phyloP scores from a whole-genome alignment of 92 coral and sea anemone genomes.

The Parazoanthus swiftii region DNA sequence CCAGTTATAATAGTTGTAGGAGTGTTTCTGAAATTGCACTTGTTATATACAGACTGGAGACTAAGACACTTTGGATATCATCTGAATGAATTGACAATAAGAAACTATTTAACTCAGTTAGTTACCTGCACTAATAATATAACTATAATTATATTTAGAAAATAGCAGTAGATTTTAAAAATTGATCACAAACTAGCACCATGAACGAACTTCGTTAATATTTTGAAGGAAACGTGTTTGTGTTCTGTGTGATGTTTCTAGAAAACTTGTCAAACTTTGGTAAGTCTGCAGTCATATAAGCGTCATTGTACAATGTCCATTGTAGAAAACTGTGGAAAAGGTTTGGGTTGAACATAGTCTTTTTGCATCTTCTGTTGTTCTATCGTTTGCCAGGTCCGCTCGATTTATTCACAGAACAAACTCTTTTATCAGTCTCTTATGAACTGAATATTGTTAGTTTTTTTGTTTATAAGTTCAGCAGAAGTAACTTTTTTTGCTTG shows the following conservation, averaged over 20 bases:
- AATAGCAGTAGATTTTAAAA: not conserved
- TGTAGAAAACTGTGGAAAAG: not conserved
- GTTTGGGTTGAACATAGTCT: not conserved
- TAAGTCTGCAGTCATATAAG: not conserved
- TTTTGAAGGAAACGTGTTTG: not conserved
- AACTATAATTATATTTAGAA: no score
- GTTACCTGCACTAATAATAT: no score
- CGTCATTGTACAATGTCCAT: not conserved
- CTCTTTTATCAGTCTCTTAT: not conserved
- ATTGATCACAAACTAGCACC: not conserved
- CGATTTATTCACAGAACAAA: not conserved
- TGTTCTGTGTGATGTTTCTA: no score
- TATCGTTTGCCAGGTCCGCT: not conserved
- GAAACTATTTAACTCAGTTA: no score
- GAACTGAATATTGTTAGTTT: not conserved
- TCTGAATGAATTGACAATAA: not conserved
- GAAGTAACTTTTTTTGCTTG: no score
- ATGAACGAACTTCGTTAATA: not conserved
- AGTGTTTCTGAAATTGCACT: not conserved
- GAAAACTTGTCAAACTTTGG: not conserved
- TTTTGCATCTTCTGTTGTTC: not conserved
- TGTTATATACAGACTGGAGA: not conserved
- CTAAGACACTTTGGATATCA: not conserved
- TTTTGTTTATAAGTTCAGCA: no score
- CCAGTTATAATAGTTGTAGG: not conserved